Percentiles rank a stretch among this genome's conserved stretches.
Evolutionary conservation across 1,140 invertebrate species (phyloP).

Genomic region (Eciton burchellii): DNA sequence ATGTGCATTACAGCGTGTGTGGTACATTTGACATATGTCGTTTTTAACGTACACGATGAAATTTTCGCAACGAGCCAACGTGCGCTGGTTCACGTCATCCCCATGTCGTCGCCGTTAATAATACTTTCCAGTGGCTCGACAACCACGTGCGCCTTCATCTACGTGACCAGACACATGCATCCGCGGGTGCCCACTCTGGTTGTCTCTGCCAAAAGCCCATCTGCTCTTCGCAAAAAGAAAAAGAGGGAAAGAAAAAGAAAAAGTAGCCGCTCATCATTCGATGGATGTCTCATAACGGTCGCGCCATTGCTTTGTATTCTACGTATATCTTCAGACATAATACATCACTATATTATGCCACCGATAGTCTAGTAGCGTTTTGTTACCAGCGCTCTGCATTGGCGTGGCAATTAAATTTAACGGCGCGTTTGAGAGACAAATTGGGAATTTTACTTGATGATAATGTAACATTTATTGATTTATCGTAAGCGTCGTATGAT

Average conservation of each 20-base stretch:
- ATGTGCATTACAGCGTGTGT: too few species aligned
- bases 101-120: neutral
- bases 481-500: neutral
- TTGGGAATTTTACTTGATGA: neutral
- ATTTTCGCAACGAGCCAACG: neutral
- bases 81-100: neutral
- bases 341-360: neutral
- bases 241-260: too few species aligned
- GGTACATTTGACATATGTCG: too few species aligned
- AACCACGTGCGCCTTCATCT: neutral
- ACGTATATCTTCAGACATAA: neutral
- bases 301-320: neutral
- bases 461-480: neutral
- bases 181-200: neutral
- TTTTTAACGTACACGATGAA: conserved; percentile 32
- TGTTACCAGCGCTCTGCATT: conserved; percentile 31
- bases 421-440: neutral
- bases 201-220: neutral
- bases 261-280: neutral
- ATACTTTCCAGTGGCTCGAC: neutral
- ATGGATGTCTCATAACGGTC: conserved; percentile 4
- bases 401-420: conserved; percentile 15
- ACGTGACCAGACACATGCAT: neutral
- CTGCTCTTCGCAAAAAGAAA: neutral
- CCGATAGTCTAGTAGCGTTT: conserved; percentile 7